Evolutionary conservation across 2,113 vertebrate genomes (phyloP).

Genomic region (Natator depressus): DNA sequence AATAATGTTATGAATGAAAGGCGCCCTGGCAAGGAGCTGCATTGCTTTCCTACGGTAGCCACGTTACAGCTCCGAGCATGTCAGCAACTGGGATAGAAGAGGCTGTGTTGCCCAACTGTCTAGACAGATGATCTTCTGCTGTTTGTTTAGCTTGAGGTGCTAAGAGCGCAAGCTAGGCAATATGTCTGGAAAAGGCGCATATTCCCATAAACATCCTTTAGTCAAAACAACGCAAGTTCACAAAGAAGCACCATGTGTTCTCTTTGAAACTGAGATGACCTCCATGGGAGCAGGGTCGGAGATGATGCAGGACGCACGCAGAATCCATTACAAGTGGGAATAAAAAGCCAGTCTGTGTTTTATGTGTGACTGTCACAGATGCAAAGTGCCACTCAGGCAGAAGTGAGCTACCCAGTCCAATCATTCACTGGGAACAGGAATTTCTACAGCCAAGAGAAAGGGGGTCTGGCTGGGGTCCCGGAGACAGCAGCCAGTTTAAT

Average conservation of each 20-base stretch:
- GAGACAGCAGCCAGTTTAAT: not conserved
- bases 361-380: not conserved
- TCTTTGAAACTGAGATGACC: not conserved
- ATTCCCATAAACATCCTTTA: not conserved
- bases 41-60: not conserved
- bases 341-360: not conserved
- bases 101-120: not conserved
- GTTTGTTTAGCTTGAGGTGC: conserved; percentile 10
- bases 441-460: not conserved
- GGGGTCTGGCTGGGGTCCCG: not conserved
- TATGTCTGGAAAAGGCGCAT: not conserved
- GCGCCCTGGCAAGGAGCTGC: not conserved
- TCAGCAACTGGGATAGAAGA: not conserved
- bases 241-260: not conserved
- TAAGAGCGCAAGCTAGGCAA: not conserved
- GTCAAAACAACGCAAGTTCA: not conserved
- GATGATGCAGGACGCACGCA: not conserved
- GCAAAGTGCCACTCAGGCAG: not conserved
- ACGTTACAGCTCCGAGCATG: not conserved
- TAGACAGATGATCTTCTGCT: conserved; percentile 10
- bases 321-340: not conserved
- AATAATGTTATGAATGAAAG: not conserved
- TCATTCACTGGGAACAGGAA: not conserved
- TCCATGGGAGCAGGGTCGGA: not conserved
- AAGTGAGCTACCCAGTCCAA: not conserved